Conservation (phyloP, 2,888 invertebrate genomes). For the Tachina grossa region DNA sequence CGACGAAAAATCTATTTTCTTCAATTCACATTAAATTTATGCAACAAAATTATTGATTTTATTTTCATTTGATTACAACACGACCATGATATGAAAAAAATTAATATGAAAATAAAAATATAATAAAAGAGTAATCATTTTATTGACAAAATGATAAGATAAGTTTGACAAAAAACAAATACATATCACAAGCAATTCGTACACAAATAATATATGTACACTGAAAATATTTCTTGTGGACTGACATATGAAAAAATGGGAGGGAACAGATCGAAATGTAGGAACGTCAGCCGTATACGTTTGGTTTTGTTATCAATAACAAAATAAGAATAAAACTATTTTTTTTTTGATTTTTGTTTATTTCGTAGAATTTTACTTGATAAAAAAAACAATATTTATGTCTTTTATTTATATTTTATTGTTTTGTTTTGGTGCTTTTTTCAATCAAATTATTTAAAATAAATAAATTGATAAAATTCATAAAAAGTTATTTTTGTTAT, state of each 20-base stretch:
- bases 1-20: neutral
- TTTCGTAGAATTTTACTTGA: constrained; percentile 25
- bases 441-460: constrained; percentile 21
- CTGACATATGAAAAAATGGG: constrained; percentile 22
- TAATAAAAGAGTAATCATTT: constrained; percentile 35
- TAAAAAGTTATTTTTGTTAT: neutral
- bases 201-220: neutral
- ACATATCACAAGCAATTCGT: neutral
- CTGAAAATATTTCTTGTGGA: neutral
- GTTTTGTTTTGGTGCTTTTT: constrained; percentile 8
- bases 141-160: constrained; percentile 57
- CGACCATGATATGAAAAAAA: neutral
- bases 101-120: neutral
- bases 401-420: constrained; percentile 14
- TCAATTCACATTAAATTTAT: neutral
- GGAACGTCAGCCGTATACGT: constrained; percentile 14
- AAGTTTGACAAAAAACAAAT: constrained; percentile 20
- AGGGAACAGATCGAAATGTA: neutral
- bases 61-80: constrained; percentile 32
- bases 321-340: neutral
- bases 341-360: constrained; percentile 24
- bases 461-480: constrained; percentile 16
- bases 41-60: constrained; percentile 27
- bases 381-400: neutral
- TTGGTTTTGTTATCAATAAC: constrained; percentile 37